Base-by-base conservation (phyloP, 1,140 invertebrate genomes). In the Neoseiulus cucumeris region DNA sequence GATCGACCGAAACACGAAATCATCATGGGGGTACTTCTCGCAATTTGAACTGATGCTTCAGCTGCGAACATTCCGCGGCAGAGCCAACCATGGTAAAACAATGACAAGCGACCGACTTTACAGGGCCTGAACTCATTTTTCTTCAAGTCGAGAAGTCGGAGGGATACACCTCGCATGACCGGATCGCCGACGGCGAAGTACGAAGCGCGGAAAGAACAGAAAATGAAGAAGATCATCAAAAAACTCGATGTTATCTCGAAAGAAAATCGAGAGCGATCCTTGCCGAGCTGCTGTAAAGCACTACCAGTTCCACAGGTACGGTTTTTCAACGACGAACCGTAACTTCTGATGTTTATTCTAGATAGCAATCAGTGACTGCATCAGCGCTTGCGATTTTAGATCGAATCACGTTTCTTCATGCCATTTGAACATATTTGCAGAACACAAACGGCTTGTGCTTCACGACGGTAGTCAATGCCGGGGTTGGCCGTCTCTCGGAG, bases 121-220 rank as follows among this genome's bases (percentile, higher is more conserved):
- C 22, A 59, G 51, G 51, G 51, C 22, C 51, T 59, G 25, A 14
- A 33, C 33, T 20, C 51, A 14, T 59, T 59, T 25, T 59, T 59
- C 22, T 59, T 25, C 22, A 59, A 59, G 14, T 59, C 51, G 22
- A 25, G 51, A 17, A 59, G 22, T 33, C 22, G 51, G 22, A 59
- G 51, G 33, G 22, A 59, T 25, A 17, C 25, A 2, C 51, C 51
- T 2, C 51, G 51, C 14, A 59, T 59, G 51, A 59, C n/a, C 22
- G 51, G 51, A 12, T 59, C 51, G 25, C 51, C 51, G 51, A 59
- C 51, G 22, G 51, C 51, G 14, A 59, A 59, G 22, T 59, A 59
- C 22, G 33, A 59, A 25, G 51, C 14, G 14, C 2, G 17, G 22
- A n/a, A 25, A 59, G 14, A 59, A 20, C 17, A 59, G 51, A 59